Evolutionary conservation across 1,140 invertebrate species (phyloP), one percentile per base, ranked within the genome.

Genomic region (Lordiphosa mommai): DNA sequence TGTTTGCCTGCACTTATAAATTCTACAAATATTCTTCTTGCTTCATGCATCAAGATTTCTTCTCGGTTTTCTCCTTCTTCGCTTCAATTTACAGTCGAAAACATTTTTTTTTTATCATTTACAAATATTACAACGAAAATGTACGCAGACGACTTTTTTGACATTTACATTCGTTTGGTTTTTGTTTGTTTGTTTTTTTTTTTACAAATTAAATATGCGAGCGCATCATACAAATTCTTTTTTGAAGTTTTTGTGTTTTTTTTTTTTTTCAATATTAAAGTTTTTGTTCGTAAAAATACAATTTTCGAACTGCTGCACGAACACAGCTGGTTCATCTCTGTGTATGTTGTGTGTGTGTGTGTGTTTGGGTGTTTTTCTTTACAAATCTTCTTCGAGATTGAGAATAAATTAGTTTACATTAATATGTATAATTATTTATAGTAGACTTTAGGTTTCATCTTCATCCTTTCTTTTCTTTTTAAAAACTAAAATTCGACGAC

Each of bases 321-420:
- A 8, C 13, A 16, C 13, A 16, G 23, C 36, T 10, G 5, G 8
- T 36, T 36, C 34, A 4, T 8, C 12, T 8, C 13, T 1, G 34
- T 5, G 34, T 37, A 12, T 37, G 10, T 6, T 7, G 34, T 13
- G 12, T 13, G 34, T n/a, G 33, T 20, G 17, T 20, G n/a, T 20
- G 17, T 20, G 1, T 20, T 0, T 30, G 36, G 41, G 49, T 30
- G 12, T 38, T 14, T 41, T 27, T 14, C 3, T 40, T 20, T 50
- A 66, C 43, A 50, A 30, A 38, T 27, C 61, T 23, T 49, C 16
- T 20, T 40, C 59, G 61, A 65, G 71, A 50, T 74, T 71, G 61
- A 60, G 64, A 80, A 80, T 80, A 80, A 80, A 76, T 80, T 79
- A 77, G 63, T 58, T 79, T 82, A 80, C 66, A 82, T 66, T 77